A percentile compares a stretch with the other conserved stretches of the same genome.
phyloP scores from a whole-genome alignment of 2,888 invertebrate species.

The Spodoptera exigua region DNA sequence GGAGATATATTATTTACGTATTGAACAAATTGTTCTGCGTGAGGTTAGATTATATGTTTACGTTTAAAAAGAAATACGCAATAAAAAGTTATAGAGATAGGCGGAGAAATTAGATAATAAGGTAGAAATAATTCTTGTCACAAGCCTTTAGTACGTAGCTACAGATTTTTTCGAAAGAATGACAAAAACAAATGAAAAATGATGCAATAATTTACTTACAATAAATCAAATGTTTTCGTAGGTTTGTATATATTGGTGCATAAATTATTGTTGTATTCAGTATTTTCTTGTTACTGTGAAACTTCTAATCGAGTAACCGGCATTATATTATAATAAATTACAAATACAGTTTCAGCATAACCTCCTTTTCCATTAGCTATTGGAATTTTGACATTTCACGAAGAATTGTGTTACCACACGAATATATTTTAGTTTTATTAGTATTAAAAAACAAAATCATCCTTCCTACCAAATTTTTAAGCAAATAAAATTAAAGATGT shows the following conservation, averaged over 20 bases:
- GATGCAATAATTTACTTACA: slow-evolving; percentile 67
- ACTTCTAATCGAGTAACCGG: slow-evolving; percentile 14
- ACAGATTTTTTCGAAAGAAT: slow-evolving; percentile 1
- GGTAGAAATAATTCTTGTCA: too few species aligned
- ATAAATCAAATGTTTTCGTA: slow-evolving; percentile 14
- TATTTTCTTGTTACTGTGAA: slow-evolving; percentile 12
- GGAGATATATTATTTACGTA: too few species aligned
- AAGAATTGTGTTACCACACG: neutral
- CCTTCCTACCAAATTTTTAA: too few species aligned
- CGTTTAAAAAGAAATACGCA: neutral
- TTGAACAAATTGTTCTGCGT: too few species aligned
- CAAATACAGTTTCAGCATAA: slow-evolving; percentile 24
- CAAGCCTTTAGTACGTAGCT: neutral
- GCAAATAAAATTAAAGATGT: too few species aligned
- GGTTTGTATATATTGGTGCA: slow-evolving; percentile 4
- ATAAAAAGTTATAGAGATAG: neutral
- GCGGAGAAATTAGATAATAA: too few species aligned
- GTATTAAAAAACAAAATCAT: neutral
- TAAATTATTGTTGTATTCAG: slow-evolving; percentile 3
- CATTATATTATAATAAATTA: slow-evolving; percentile 25
- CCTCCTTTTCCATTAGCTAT: slow-evolving; percentile 38
- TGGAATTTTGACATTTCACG: slow-evolving; percentile 22
- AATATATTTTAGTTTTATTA: neutral
- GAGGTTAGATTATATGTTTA: neutral
- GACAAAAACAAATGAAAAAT: slow-evolving; percentile 70